These are phyloP conservation scores for Chascanopsetta lugubris DNA, from an alignment of 2,113 vertebrate genomes.

Conservation along the genomic window DNA sequence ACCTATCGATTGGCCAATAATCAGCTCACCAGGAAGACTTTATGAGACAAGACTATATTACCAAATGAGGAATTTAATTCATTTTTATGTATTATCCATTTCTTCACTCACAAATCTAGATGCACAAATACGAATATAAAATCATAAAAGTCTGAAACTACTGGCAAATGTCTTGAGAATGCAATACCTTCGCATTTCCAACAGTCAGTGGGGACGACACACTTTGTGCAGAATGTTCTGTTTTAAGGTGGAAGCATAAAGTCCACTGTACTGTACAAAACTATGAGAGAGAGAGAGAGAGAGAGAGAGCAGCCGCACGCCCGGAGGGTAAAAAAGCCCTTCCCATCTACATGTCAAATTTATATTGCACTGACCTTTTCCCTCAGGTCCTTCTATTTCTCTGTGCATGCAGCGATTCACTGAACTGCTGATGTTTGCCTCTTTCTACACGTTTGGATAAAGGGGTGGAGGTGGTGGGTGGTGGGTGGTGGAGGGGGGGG, in stretches of 20 bases:
- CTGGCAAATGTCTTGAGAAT: too few species aligned
- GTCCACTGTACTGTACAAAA: conserved; percentile 9
- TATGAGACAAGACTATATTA: too few species aligned
- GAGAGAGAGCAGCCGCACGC: conserved; percentile 17
- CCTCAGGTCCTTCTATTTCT: conserved; percentile 52
- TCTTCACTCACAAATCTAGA: too few species aligned
- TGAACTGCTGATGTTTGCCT: conserved; percentile 69
- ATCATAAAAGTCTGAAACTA: too few species aligned
- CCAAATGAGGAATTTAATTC: too few species aligned
- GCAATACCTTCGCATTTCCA: too few species aligned
- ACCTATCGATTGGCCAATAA: too few species aligned
- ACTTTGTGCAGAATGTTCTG: conserved; percentile 11
- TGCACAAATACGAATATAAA: too few species aligned
- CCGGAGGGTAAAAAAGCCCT: conserved; percentile 48
- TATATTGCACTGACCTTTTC: conserved; percentile 73
- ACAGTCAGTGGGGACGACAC: background rate
- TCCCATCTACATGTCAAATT: conserved; percentile 63
- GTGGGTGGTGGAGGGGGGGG: background rate
- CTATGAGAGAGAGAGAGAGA: too few species aligned
- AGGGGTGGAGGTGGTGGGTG: background rate
- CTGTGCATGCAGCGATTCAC: conserved; percentile 45
- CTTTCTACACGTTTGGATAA: conserved; percentile 63
- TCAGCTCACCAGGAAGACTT: too few species aligned
- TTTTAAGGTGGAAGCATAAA: too few species aligned
- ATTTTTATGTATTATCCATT: too few species aligned